Conservation (phyloP, 2,888 invertebrate species). For the Macrostomum cliftonense region DNA sequence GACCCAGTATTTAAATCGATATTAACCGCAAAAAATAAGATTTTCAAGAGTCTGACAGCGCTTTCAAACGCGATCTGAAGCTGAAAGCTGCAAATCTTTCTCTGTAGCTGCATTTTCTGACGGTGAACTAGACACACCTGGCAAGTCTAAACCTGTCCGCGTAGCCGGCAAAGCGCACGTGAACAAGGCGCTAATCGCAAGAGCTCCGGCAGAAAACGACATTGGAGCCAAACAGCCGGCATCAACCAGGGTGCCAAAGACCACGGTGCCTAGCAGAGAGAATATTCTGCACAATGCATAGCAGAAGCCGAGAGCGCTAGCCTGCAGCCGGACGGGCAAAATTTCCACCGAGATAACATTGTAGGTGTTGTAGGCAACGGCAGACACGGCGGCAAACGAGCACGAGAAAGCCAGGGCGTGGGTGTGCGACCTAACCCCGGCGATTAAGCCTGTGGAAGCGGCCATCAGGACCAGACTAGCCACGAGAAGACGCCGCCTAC, state of each 20-base stretch:
- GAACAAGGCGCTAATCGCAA: conserved; percentile 65
- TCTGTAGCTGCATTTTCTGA: too few species aligned
- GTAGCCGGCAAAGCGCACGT: conserved; percentile 74
- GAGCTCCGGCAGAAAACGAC: conserved; percentile 64
- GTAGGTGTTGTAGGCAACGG: conserved; percentile 46
- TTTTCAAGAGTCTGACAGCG: too few species aligned
- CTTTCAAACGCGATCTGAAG: too few species aligned
- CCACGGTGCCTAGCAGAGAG: conserved; percentile 67
- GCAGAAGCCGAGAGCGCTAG: conserved; percentile 71
- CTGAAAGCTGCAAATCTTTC: too few species aligned
- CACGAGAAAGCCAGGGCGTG: conserved; percentile 31
- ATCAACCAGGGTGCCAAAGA: conserved; percentile 68
- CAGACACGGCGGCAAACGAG: conserved; percentile 35
- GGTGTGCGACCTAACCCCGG: conserved; percentile 21
- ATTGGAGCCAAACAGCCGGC: conserved; percentile 75
- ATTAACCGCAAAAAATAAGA: too few species aligned
- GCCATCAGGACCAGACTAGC: conserved; percentile 31
- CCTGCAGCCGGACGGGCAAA: conserved; percentile 71
- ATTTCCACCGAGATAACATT: conserved; percentile 81
- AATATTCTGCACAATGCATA: conserved; percentile 73
- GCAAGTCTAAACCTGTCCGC: too few species aligned
- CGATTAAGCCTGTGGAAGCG: conserved; percentile 29
- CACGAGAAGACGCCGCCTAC: conserved; percentile 26
- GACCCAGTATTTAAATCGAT: too few species aligned
- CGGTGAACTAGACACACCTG: too few species aligned